A percentile compares a stretch with the other conserved stretches of the same genome.
phyloP scores from a whole-genome alignment of 1,140 invertebrate genomes.

The Neuroterus valhalla region DNA sequence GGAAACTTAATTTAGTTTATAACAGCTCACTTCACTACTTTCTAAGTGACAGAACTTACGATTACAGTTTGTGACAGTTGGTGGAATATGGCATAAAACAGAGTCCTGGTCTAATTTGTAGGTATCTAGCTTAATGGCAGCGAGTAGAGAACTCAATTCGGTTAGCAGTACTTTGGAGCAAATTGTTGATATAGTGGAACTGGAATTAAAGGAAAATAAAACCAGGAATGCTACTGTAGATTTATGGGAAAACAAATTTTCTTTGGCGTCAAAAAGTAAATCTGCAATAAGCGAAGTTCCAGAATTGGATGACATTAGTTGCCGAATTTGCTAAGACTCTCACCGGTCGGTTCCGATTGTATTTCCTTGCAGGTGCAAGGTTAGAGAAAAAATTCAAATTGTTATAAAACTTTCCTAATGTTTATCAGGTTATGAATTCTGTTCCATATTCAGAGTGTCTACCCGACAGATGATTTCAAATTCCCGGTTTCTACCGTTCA shows the following conservation, averaged over 20 bases:
- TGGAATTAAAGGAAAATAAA: conserved; percentile 33
- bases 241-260: background rate
- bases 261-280: conserved; percentile 37
- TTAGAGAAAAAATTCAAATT: conserved; percentile 39
- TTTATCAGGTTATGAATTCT: background rate
- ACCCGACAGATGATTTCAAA: too few species aligned
- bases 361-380: conserved; percentile 66
- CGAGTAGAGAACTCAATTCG: conserved; percentile 26
- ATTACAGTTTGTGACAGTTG: too few species aligned
- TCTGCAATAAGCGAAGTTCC: conserved; percentile 41
- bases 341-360: conserved; percentile 50
- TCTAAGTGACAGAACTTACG: too few species aligned
- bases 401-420: background rate
- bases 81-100: too few species aligned
- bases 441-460: conserved; percentile 23
- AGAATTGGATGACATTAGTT: conserved; percentile 51
- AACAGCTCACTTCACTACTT: too few species aligned
- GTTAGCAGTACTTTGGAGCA: conserved; percentile 46
- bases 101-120: too few species aligned
- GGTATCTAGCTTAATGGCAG: background rate
- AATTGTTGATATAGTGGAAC: conserved; percentile 56
- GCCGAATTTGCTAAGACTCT: conserved; percentile 66
- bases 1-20: too few species aligned
- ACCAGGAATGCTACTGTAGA: conserved; percentile 29
- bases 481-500: too few species aligned